Evolutionary conservation across 2,113 vertebrate genomes (phyloP).

Genomic region (Passer montanus): DNA sequence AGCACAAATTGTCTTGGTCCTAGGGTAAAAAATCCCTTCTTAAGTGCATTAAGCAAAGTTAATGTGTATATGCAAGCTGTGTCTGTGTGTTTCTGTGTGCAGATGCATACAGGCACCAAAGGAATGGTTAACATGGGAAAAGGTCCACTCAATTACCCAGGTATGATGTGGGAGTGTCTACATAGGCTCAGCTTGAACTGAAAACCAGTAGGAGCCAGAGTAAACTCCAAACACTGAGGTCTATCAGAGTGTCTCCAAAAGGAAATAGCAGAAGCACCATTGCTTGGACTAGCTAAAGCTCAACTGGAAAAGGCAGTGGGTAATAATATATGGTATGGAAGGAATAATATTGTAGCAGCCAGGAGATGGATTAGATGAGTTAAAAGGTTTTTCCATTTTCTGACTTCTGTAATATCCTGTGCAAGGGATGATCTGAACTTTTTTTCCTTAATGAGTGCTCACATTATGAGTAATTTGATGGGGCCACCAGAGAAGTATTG

Average conservation of each 20-base stretch:
- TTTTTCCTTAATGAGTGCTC: conserved; percentile 48
- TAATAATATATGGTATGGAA: conserved; percentile 57
- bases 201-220: not conserved
- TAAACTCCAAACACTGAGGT: not conserved
- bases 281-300: conserved; percentile 23
- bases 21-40: not conserved
- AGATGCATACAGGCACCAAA: not conserved
- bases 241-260: conserved; percentile 31
- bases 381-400: conserved; percentile 69
- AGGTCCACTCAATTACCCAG: not conserved
- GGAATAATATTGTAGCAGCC: conserved; percentile 59
- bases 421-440: conserved; percentile 55
- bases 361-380: conserved; percentile 53
- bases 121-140: conserved; percentile 4
- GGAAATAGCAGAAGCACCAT: conserved; percentile 42
- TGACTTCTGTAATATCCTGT: conserved; percentile 65
- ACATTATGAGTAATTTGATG: conserved; percentile 43
- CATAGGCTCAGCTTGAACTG: not conserved
- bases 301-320: conserved; percentile 38
- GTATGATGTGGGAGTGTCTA: not conserved
- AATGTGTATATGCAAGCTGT: not conserved
- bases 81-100: not conserved
- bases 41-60: not conserved
- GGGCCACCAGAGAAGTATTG: conserved; percentile 62
- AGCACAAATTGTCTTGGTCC: not conserved